Evolutionary conservation across 2,113 vertebrate species (phyloP).

Genomic region (Pimephales promelas): DNA sequence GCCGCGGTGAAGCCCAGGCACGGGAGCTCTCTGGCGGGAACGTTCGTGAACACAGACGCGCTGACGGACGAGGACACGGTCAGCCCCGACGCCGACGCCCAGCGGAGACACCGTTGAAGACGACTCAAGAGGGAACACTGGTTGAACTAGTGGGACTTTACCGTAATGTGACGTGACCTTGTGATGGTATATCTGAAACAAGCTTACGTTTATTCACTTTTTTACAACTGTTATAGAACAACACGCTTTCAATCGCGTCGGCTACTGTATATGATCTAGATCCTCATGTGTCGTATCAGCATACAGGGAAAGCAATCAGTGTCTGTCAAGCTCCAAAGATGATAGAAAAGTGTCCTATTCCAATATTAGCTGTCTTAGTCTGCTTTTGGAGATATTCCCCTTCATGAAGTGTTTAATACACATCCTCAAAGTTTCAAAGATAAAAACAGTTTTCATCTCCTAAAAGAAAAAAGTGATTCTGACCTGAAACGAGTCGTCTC

Average conservation of each 20-base stretch:
- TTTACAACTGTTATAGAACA: conserved; percentile 21
- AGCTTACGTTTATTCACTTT: background rate
- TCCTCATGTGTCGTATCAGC: background rate
- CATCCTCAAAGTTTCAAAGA: no score
- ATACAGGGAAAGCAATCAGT: background rate
- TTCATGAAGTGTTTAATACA: no score
- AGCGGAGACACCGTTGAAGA: conserved; percentile 59
- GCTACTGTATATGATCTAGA: conserved; percentile 2
- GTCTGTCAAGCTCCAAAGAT: background rate
- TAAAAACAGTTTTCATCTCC: no score
- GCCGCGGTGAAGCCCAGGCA: conserved; percentile 84
- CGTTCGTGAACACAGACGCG: conserved; percentile 88
- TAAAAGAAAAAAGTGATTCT: no score
- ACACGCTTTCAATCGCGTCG: conserved; percentile 32
- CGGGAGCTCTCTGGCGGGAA: conserved; percentile 80
- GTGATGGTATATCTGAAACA: background rate
- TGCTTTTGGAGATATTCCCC: no score
- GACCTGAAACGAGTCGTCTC: no score
- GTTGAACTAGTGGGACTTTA: background rate
- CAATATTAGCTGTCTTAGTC: background rate
- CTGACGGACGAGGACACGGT: conserved; percentile 82
- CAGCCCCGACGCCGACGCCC: conserved; percentile 82
- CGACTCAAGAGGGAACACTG: background rate
- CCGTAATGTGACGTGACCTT: background rate
- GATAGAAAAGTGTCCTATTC: background rate